Percentiles rank a stretch among this genome's conserved stretches.
Conservation (phyloP, 2,888 invertebrate species). For the Acanthacorydalis orientalis region DNA sequence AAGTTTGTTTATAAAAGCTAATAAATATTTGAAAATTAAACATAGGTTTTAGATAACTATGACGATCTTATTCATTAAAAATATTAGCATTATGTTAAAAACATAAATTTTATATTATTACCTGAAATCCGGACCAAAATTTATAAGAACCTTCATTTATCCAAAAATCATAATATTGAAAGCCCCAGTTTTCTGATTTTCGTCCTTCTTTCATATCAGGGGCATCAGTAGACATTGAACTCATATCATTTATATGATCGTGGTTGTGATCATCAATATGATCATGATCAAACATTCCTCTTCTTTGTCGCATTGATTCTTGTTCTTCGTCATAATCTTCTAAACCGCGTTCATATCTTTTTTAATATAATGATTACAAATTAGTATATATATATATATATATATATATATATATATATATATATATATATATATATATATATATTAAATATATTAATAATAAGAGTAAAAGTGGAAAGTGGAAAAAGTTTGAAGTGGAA, state of each 20-base stretch:
- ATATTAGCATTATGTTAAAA: neutral
- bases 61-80: neutral
- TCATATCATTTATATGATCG: constrained; percentile 26
- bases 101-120: constrained; percentile 16
- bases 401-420: constrained; percentile 12
- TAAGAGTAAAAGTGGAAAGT: too few species aligned
- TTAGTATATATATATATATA: neutral
- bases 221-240: constrained; percentile 27
- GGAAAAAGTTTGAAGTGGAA: too few species aligned
- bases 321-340: constrained; percentile 22
- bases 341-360: constrained; percentile 16
- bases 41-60: neutral
- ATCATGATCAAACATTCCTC: constrained; percentile 21
- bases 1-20: neutral
- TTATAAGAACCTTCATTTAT: constrained; percentile 80
- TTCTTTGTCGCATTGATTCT: constrained; percentile 16
- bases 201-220: constrained; percentile 35
- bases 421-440: constrained; percentile 12
- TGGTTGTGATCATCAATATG: constrained; percentile 29
- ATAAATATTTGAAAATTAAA: neutral
- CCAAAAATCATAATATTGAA: constrained; percentile 67
- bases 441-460: too few species aligned
- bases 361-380: constrained; percentile 2
- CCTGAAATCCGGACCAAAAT: constrained; percentile 79
- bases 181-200: constrained; percentile 56